Conservation (phyloP, 2,797 vertebrate genomes). For the Arctocebus calabarensis region DNA sequence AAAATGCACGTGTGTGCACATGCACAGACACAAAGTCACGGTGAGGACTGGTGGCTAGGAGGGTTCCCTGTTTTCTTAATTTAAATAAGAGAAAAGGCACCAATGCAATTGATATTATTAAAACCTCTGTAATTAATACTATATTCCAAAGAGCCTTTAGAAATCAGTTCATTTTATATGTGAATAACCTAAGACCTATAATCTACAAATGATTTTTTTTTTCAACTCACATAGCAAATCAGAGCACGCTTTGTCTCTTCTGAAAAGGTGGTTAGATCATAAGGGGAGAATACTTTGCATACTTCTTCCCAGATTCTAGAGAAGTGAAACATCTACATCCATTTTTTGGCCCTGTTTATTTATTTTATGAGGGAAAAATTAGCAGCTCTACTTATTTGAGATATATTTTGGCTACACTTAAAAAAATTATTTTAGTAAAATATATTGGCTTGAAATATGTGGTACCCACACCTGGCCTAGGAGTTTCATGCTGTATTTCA, state of each 20-base stretch:
- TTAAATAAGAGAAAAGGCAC: constrained; percentile 15
- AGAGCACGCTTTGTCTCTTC: constrained; percentile 2
- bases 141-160: neutral
- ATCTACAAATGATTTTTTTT: neutral
- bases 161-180: neutral
- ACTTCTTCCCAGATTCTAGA: neutral
- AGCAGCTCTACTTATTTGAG: neutral
- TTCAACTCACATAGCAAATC: neutral
- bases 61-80: neutral
- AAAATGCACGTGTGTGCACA: neutral
- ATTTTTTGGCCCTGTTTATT: neutral
- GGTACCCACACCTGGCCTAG: neutral
- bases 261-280: neutral
- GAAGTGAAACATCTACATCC: neutral
- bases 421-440: neutral
- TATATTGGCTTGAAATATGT: neutral
- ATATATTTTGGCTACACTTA: neutral
- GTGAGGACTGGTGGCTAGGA: neutral
- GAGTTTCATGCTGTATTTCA: neutral
- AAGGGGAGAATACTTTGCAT: constrained; percentile 11
- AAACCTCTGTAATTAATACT: neutral
- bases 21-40: neutral
- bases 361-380: neutral
- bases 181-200: neutral
- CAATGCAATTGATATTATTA: neutral